phyloP scores from a whole-genome alignment of 2,113 vertebrate species.

The Erythrocercus mccallii region DNA sequence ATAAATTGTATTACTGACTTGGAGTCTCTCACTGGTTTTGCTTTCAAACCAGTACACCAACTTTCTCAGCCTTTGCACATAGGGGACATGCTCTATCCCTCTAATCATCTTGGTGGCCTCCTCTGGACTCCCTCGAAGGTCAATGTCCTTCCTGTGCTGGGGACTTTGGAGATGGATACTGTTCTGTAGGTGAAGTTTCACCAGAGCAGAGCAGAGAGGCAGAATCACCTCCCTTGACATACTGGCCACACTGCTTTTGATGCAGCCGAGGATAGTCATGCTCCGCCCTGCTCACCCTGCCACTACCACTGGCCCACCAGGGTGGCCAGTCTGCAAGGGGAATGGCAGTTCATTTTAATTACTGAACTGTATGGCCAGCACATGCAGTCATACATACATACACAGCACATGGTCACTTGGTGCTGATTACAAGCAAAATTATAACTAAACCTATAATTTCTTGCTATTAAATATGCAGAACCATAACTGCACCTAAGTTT shows the following conservation, averaged over 20 bases:
- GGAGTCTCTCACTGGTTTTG: too few species aligned
- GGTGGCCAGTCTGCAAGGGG: neutral
- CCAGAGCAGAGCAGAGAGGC: neutral
- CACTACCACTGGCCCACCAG: neutral
- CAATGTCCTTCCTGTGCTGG: neutral
- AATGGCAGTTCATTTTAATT: neutral
- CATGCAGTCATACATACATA: neutral
- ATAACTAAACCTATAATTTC: neutral
- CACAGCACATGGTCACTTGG: neutral
- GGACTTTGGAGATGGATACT: neutral
- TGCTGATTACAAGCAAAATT: neutral
- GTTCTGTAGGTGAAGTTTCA: neutral
- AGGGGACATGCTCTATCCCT: neutral
- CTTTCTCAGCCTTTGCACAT: neutral
- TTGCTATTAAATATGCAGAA: neutral
- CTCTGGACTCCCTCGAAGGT: neutral
- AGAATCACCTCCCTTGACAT: neutral
- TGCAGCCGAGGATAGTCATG: accelerated
- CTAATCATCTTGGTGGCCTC: neutral
- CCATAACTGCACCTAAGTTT: neutral
- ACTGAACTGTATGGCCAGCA: accelerated
- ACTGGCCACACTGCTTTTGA: neutral
- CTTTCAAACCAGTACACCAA: too few species aligned
- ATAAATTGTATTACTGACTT: too few species aligned
- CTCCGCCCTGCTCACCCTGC: neutral